Evolutionary conservation across 2,113 vertebrate species (phyloP), one percentile per base, ranked within the genome.

Genomic region (Illadopsis cleaveri): DNA sequence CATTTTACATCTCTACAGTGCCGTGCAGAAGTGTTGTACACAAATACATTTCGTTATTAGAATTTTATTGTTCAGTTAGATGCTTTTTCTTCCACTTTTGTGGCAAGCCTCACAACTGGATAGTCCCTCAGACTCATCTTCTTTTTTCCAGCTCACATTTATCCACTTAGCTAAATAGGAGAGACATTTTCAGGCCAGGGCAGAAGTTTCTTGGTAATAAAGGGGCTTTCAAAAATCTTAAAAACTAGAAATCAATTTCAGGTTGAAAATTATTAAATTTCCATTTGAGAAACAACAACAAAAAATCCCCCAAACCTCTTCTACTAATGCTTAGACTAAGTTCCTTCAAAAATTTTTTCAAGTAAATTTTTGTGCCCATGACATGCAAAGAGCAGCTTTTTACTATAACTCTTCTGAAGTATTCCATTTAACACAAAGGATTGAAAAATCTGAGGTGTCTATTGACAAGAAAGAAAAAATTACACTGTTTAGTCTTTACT

Each of bases 11-110:
- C 60, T 85, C 37, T 64, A 51, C 54, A 60, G 27, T 12, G 30
- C 42, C 1, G 0, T n/a, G 19, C 42, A 50, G 33, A 86, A 92
- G 12, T 4, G 3, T 15, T 45, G 23, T 6, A 48, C 5, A 3
- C 38, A 87, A 90, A 70, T 33, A 54, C 18, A 15, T 78, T 89
- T 68, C 30, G 18, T 54, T 53, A 54, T 58, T 73, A 58, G 35
- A 50, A 23, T 80, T 81, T 27, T 15, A 56, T 61, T 83, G 65
- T 50, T 80, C 58, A 44, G 19, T 24, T 64, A 31, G 27, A 10
- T 58, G 14, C 11, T 85, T 87, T 81, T 81, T 15, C 38, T 80
- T 33, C 6, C 14, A 8, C 8, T 44, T 48, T 27, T 53, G 22
- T 48, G n/a, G 23, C 25, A 73, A 86, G 45, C 5, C 15, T 89